Conservation (phyloP, 2,113 vertebrate genomes). For the Bujurquina vittata region DNA sequence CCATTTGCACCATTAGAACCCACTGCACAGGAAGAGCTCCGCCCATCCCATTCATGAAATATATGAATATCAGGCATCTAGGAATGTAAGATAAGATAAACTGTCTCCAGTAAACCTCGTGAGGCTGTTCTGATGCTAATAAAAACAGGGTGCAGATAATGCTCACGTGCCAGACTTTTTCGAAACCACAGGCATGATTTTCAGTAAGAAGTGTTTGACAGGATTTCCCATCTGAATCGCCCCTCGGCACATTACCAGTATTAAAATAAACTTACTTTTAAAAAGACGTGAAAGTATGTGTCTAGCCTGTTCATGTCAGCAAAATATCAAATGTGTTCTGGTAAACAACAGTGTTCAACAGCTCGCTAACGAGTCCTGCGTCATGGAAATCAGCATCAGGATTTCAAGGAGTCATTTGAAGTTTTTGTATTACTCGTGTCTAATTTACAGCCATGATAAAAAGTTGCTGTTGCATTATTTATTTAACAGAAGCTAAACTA, state of each 20-base stretch:
- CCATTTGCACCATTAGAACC: constrained; percentile 2
- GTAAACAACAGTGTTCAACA: not conserved
- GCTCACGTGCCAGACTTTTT: constrained; percentile 21
- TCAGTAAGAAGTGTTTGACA: constrained; percentile 41
- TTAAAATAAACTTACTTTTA: constrained; percentile 34
- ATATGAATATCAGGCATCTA: constrained; percentile 14
- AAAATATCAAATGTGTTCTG: not conserved
- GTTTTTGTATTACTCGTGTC: not conserved
- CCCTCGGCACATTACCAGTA: constrained; percentile 17
- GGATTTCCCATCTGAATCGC: constrained; percentile 20
- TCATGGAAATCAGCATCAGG: not conserved
- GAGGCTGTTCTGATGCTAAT: not conserved
- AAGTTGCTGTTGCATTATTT: too few species aligned
- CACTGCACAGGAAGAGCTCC: not conserved
- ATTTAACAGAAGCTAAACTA: too few species aligned
- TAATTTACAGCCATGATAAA: too few species aligned
- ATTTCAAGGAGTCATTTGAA: not conserved
- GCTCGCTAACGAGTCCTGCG: not conserved
- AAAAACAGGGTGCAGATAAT: not conserved
- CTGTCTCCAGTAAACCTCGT: not conserved
- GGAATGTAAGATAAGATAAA: constrained; percentile 47
- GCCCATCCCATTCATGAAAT: not conserved
- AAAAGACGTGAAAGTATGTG: constrained; percentile 32
- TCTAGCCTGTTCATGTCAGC: not conserved
- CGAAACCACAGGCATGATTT: constrained; percentile 49